Conservation (phyloP, 2,888 invertebrate species). For the Colletes collaris region DNA sequence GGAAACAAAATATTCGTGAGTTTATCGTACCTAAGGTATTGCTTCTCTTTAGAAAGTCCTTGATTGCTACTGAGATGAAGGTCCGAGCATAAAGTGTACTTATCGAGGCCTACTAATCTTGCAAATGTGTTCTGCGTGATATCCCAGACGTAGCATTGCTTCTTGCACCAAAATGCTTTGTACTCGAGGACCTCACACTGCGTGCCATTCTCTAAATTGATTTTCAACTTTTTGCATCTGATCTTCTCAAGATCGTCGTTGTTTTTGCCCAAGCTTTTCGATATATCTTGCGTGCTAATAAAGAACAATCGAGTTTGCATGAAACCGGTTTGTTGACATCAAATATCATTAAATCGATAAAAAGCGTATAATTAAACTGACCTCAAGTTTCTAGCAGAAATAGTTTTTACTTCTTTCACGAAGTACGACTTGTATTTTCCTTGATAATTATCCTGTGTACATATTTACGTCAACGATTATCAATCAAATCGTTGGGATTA, state of each 20-base stretch:
- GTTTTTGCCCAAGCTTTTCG: slow-evolving; percentile 43
- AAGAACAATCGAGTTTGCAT: too few species aligned
- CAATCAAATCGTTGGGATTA: not conserved
- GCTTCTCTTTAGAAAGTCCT: slow-evolving; percentile 86
- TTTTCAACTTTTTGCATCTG: slow-evolving; percentile 68
- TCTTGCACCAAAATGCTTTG: slow-evolving; percentile 84
- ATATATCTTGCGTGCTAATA: slow-evolving; percentile 51
- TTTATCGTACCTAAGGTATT: slow-evolving; percentile 86
- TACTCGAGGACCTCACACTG: slow-evolving; percentile 77
- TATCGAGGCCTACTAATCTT: slow-evolving; percentile 83
- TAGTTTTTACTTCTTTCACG: slow-evolving; percentile 82
- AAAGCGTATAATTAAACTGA: slow-evolving; percentile 52
- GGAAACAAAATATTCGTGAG: not conserved
- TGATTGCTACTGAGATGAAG: slow-evolving; percentile 81
- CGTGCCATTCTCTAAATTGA: slow-evolving; percentile 79
- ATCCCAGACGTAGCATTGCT: slow-evolving; percentile 85
- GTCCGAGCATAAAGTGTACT: slow-evolving; percentile 79
- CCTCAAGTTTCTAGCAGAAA: slow-evolving; percentile 79
- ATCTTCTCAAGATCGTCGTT: slow-evolving; percentile 70
- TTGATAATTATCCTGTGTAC: slow-evolving; percentile 83
- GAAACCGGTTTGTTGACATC: not conserved
- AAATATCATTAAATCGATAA: not conserved
- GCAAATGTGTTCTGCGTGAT: slow-evolving; percentile 82
- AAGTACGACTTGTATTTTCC: slow-evolving; percentile 84
- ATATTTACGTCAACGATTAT: slow-evolving; percentile 11